Evolutionary conservation across 2,888 invertebrate genomes (phyloP), one percentile per base, ranked within the genome.

Genomic region (Drosophila falleni): DNA sequence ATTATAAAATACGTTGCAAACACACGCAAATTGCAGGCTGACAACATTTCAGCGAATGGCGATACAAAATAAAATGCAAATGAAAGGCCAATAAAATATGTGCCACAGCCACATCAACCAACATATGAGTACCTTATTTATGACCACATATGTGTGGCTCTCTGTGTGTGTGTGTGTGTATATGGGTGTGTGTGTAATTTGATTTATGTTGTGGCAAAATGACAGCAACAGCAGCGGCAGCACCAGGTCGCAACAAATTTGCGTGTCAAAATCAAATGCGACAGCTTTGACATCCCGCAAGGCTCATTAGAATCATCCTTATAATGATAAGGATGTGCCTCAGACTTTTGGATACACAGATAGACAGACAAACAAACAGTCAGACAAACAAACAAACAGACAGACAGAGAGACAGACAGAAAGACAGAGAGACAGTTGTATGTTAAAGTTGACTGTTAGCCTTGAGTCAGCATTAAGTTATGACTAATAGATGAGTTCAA

Each of bases 231-330:
- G 60, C 64, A 64, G 42, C 29, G 26, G 42, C 68, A 67, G 65
- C 68, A 65, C 59, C 61, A 51, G 53, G 46, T 37, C 55, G 59
- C 74, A 49, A 58, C 73, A 72, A 71, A 85, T 82, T 83, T 85
- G 72, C 73, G 73, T 85, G 73, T 85, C 80, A 70, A 80, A 80
- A 83, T 81, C 85, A 83, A 85, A 72, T 78, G 85, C 67, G 82
- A 83, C 85, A 80, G 81, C 64, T 72, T 72, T 80, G 80, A 84
- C 80, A 82, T 66, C 51, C 73, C 81, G 72, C 78, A 66, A 69
- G 74, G 71, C 85, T 83, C 82, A 83, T 83, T 85, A 85, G 78
- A 63, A 66, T 55, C 75, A 81, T 62, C 63, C 77, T 50, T 35
- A 62, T 44, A 62, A 56, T 64, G 63, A 65, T 35, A 39, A 47